Base-by-base conservation (phyloP, 2,113 vertebrate species). In the Anarrhichthys ocellatus region DNA sequence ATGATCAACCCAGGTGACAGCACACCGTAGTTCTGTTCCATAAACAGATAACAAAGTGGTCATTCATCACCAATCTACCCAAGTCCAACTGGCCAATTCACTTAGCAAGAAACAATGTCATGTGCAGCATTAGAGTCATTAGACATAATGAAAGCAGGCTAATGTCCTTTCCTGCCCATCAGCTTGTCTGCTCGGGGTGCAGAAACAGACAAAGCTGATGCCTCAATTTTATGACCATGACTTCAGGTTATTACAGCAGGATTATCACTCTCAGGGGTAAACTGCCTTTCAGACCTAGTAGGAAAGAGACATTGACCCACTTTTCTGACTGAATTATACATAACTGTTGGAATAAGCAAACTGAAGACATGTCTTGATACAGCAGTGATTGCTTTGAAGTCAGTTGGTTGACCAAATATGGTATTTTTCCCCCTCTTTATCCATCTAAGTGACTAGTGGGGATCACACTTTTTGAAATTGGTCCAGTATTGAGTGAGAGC, bases 91-190 rank as follows among this genome's bases (percentile, higher is more conserved):
- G 95, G 96, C 96, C 87, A 89, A 85, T 90, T 93, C 86, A 87
- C 87, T 90, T 90, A 76, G 94, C 50, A 83, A 91, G 86, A 88
- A 87, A 95, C 94, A 95, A 91, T 94, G 96, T 96, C 94, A 95
- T 96, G 96, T 95, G 92, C 94, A 92, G 95, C 96, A 97, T 97
- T 97, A 96, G 96, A 96, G 95, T 96, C 95, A 96, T 99, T 98
- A 97, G 95, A 91, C 6, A 78, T 97, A 98, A 99, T 99, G 97
- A 96, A 96, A 97, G 96, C 95, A 93, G 95, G 95, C 94, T 97
- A 97, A 97, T 97, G 96, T 96, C 95, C 95, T 95, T 95, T 96
- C 96, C 96, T 96, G 90, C 90, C 91, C 87, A 86, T 91, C 90
- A 89, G 96, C 95, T 91, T 94, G 94, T 94, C 95, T 95, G 93